Evolutionary conservation across 1,140 invertebrate species (phyloP).

Genomic region (Penaeus vannamei): DNA sequence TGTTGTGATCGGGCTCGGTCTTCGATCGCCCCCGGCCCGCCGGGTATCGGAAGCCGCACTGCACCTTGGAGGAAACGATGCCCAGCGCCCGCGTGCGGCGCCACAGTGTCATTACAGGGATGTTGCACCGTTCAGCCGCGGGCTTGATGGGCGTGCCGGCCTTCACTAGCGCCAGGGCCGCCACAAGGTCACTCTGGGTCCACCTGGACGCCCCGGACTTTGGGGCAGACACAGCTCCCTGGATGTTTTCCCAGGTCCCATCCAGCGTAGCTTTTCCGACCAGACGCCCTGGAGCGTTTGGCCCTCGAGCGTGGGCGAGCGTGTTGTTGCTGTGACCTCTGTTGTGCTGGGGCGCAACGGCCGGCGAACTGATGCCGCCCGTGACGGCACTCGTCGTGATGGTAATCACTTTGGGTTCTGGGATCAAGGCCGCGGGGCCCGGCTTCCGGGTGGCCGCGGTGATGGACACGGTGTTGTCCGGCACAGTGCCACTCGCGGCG

Average conservation of each 20-base stretch:
- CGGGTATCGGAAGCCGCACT: conserved; percentile 58
- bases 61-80: conserved; percentile 66
- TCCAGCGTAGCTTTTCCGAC: conserved; percentile 30
- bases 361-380: conserved; percentile 8
- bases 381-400: background rate
- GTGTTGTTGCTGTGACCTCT: background rate
- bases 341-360: background rate
- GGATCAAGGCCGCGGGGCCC: background rate
- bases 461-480: background rate
- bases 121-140: conserved; percentile 67
- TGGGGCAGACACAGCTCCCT: conserved; percentile 64
- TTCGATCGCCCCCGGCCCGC: conserved; percentile 53
- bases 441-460: background rate
- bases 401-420: too few species aligned
- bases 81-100: conserved; percentile 68
- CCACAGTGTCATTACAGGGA: conserved; percentile 69
- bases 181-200: conserved; percentile 67
- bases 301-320: background rate
- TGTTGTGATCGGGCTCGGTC: conserved; percentile 25
- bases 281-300: background rate
- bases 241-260: conserved; percentile 62
- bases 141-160: conserved; percentile 68
- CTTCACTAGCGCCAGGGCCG: conserved; percentile 68
- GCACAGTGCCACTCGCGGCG: background rate
- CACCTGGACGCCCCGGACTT: conserved; percentile 67